Percentiles rank a stretch among this genome's conserved stretches.
Evolutionary conservation across 1,140 invertebrate genomes (phyloP).

Genomic region (Lordiphosa mommai): DNA sequence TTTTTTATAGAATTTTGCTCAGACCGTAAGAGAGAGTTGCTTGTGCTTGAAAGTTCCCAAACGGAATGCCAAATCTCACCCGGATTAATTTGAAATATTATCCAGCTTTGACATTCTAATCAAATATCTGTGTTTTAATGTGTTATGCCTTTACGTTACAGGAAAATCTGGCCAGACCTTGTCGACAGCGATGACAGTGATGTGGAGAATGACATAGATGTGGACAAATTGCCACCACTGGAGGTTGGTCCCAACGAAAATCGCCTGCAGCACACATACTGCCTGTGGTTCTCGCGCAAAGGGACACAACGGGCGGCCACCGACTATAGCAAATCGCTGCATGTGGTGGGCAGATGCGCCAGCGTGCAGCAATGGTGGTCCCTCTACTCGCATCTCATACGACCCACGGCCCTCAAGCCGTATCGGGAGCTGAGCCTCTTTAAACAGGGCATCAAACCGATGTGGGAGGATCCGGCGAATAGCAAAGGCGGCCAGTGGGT

Average conservation of each 20-base stretch:
- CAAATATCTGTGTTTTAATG: conserved; percentile 16
- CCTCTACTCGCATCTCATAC: conserved; percentile 93
- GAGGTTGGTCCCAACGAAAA: conserved; percentile 86
- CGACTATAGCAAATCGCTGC: conserved; percentile 79
- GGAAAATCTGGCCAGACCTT: conserved; percentile 72
- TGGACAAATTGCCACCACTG: conserved; percentile 80
- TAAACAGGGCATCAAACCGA: conserved; percentile 98
- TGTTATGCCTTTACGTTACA: conserved; percentile 37
- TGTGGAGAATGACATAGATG: conserved; percentile 77
- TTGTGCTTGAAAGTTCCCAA: too few relatives aligned
- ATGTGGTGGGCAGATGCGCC: conserved; percentile 88
- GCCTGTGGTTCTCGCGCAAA: conserved; percentile 86
- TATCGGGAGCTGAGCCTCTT: conserved; percentile 98
- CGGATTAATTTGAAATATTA: conserved; percentile 9
- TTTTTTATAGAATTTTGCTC: neutral
- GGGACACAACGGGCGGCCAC: conserved; percentile 68
- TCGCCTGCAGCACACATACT: conserved; percentile 89
- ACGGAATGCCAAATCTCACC: too few relatives aligned
- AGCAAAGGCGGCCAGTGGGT: conserved; percentile 98
- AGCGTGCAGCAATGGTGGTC: conserved; percentile 98
- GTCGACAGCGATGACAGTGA: conserved; percentile 79
- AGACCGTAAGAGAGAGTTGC: neutral
- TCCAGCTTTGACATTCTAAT: conserved; percentile 35
- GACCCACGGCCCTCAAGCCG: conserved; percentile 92
- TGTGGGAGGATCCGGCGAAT: conserved; percentile 99